Evolutionary conservation across 2,113 vertebrate species (phyloP).

Genomic region (Cercocebus atys): DNA sequence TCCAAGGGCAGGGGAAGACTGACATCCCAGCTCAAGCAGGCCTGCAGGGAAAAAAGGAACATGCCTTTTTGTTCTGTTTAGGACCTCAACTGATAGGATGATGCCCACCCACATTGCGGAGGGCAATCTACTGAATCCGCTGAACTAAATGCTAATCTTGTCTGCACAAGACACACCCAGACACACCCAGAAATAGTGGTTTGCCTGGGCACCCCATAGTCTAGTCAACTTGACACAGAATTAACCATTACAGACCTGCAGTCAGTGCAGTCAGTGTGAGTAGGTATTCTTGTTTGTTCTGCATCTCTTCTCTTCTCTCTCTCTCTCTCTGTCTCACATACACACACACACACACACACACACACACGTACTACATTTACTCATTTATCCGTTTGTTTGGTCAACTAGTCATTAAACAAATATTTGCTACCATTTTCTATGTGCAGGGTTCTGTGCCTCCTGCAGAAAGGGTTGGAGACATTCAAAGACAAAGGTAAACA

Average conservation of each 20-base stretch:
- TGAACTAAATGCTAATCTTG: neutral
- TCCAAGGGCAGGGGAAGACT: neutral
- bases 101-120: neutral
- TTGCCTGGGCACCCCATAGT: neutral
- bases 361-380: neutral
- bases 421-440: neutral
- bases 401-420: conserved; percentile 13
- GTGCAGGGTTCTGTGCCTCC: neutral
- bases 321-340: neutral
- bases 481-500: neutral
- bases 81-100: neutral
- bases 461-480: rapidly evolving
- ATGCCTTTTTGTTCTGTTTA: neutral
- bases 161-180: neutral
- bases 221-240: neutral
- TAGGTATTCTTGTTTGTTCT: neutral
- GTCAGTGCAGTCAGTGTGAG: neutral
- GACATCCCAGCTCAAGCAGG: neutral
- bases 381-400: neutral
- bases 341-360: neutral
- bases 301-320: neutral
- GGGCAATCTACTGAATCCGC: neutral
- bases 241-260: neutral
- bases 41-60: neutral
- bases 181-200: neutral